Base-by-base conservation (phyloP, 1,140 invertebrate species). In the Cydia splendana region DNA sequence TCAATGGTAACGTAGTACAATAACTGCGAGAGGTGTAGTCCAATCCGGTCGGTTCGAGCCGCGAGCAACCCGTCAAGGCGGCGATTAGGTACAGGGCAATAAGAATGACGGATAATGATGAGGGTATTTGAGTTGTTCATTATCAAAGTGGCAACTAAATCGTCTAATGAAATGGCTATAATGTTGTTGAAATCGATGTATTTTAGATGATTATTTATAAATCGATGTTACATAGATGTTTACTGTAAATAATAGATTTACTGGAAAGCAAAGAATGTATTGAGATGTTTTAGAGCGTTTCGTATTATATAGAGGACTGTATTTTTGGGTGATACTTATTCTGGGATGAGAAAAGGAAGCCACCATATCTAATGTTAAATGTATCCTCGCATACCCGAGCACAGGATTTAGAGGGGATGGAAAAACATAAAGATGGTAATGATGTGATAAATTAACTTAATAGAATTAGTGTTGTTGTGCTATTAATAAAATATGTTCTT, bases 141-240 rank as follows among this genome's bases (percentile, higher is more conserved):
- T 77, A 83, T 88, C 81, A 84, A 87, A 74, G 77, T 81, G 80
- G 81, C 80, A 84, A 90, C 85, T 88, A 84, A 85, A 86, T 84
- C 84, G 90, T 88, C 89, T 91, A 91, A 91, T 84, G 18, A 82
- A 86, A 80, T 88, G 90, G 82, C 76, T 75, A 85, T 84, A 89
- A 91, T 89, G 88, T 93, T 93, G 90, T 92, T 93, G 86, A 87
- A 89, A 81, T 93, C 88, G 89, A 91, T 93, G 91, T 93, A 93
- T 93, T 93, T 92, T 92, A 93, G 91, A 93, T 79, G 86, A 91
- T 88, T 92, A 92, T 93, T 93, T 86, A 93, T 86, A 89, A 92
- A 92, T 93, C 85, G 91, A 93, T 93, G 91, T 93, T 93, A 91
- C 83, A 92, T 93, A 93, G 90, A 91, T 93, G 90, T 93, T 93